phyloP scores from a whole-genome alignment of 2,797 vertebrate genomes.

The Centroberyx gerrardi region DNA sequence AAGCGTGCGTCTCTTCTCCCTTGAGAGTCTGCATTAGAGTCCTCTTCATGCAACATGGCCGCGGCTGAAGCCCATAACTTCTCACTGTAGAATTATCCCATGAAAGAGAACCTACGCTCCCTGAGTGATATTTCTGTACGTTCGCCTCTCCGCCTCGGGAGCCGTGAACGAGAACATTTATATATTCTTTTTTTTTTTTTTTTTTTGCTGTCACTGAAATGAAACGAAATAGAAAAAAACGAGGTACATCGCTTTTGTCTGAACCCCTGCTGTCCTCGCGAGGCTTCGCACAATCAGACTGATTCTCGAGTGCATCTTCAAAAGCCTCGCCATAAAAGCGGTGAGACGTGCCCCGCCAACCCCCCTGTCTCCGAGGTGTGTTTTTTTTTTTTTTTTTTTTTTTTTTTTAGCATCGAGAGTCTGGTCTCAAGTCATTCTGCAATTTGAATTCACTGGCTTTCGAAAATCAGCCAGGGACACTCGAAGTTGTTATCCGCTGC shows the following conservation, averaged over 20 bases:
- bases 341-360: not conserved
- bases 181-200: not conserved
- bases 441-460: constrained; percentile 14
- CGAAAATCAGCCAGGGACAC: constrained; percentile 19
- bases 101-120: not conserved
- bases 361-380: constrained; percentile 14
- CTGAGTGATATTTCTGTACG: not conserved
- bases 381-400: not conserved
- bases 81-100: not conserved
- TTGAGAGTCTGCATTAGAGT: not conserved
- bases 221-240: constrained; percentile 8
- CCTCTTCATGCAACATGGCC: not conserved
- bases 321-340: not conserved
- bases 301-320: constrained; percentile 12
- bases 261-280: constrained; percentile 16
- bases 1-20: not conserved
- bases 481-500: not conserved
- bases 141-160: not conserved
- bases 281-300: constrained; percentile 23
- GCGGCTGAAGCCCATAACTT: not conserved
- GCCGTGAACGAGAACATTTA: constrained; percentile 11
- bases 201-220: constrained; percentile 10
- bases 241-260: constrained; percentile 11
- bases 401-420: not conserved
- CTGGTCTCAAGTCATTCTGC: not conserved